Evolutionary conservation across 1,140 invertebrate species (phyloP), one percentile per base, ranked within the genome.

Genomic region (Ostrea denselamellosa): DNA sequence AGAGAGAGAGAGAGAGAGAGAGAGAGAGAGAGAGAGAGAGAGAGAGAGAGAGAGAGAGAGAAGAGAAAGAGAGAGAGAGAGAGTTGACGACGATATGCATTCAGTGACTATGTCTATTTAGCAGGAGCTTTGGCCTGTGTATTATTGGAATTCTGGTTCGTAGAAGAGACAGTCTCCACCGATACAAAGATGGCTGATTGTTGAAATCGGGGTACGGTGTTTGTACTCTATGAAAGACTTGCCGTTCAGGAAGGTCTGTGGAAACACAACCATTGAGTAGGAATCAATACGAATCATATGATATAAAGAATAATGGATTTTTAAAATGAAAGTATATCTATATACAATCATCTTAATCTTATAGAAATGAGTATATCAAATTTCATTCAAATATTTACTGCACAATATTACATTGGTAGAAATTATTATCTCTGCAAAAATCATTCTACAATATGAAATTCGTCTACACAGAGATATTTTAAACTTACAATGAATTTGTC

Each of bases 401-500:
- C 14, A 68, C 22, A 10, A 12, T 25, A 17, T 9, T 77, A 14
- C 12, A 44, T 34, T 77, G 25, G 4, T 34, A 0, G 25, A 34
- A 34, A 34, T n/a, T 22, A 25, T 12, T 14, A 14, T 34, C 68
- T 10, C 25, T 14, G 14, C 8, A 71, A 14, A 28, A 28, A 17
- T 77, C 28, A 12, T 28, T 7, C 28, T 28, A 10, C 28, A 22
- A 71, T 25, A 12, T 34, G 8, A 14, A 14, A 14, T 77, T 77
- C 14, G 8, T 7, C 28, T 77, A 34, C 12, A 14, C 9, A 77
- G 28, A 77, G 2, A 34, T 9, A 28, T 14, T 28, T 44, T 34
- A 8, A 77, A 56, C 54, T 56, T 56, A 54, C 51, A 3, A 34
- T 58, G 92, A 96, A 97, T 62, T 96, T 94, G 25, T 95, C 93